phyloP scores from a whole-genome alignment of 2,113 vertebrate genomes.

The Athene noctua region DNA sequence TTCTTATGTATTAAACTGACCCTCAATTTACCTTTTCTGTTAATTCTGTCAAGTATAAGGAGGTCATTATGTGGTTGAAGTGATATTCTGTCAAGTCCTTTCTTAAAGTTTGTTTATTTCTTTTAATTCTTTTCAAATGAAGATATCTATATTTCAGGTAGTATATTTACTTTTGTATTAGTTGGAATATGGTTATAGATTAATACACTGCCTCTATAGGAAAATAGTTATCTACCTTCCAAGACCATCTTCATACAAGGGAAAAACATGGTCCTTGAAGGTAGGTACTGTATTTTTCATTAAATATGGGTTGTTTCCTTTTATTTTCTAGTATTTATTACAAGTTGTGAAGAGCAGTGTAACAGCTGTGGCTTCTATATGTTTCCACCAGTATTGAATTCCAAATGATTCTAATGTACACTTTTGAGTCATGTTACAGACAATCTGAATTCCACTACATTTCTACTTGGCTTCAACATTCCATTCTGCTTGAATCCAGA shows the following conservation, averaged over 20 bases:
- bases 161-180: slow-evolving; percentile 35
- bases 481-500: slow-evolving; percentile 65
- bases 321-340: slow-evolving; percentile 64
- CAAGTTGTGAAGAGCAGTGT: slow-evolving; percentile 52
- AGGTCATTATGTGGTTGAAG: slow-evolving; percentile 23
- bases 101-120: slow-evolving; percentile 37
- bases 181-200: slow-evolving; percentile 56
- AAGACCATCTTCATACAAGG: slow-evolving; percentile 36
- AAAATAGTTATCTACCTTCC: slow-evolving; percentile 11
- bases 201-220: slow-evolving; percentile 39
- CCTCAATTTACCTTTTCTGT: slow-evolving; percentile 23
- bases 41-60: slow-evolving; percentile 23
- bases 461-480: slow-evolving; percentile 77
- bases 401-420: slow-evolving; percentile 30
- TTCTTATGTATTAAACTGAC: slow-evolving; percentile 31
- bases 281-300: slow-evolving; percentile 63
- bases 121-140: slow-evolving; percentile 31
- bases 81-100: slow-evolving; percentile 12
- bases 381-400: slow-evolving; percentile 65
- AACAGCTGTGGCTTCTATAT: slow-evolving; percentile 58
- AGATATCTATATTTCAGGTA: slow-evolving; percentile 42
- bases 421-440: slow-evolving; percentile 66
- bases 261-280: slow-evolving; percentile 54
- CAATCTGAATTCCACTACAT: slow-evolving; percentile 78
- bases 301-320: slow-evolving; percentile 34